A percentile compares a stretch with the other conserved stretches of the same genome.
phyloP scores from a whole-genome alignment of 2,888 invertebrate genomes.

The Pandemis corylana region DNA sequence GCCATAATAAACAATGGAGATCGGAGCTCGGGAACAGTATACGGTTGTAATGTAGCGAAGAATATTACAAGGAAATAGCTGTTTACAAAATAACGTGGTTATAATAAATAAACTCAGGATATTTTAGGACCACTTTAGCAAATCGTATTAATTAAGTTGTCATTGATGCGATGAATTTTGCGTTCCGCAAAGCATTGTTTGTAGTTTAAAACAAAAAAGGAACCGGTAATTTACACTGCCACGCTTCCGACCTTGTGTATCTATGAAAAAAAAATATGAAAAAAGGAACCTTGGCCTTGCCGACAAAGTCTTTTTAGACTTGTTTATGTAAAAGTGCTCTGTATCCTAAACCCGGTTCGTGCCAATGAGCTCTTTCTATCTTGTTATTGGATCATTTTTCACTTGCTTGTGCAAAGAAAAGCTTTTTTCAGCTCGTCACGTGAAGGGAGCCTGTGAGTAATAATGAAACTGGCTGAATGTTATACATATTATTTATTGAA shows the following conservation, averaged over 20 bases:
- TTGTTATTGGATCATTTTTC: conserved; percentile 34
- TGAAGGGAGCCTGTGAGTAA: neutral
- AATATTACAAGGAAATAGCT: conserved; percentile 2
- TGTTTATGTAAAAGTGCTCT: conserved; percentile 8
- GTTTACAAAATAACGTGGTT: conserved; percentile 1
- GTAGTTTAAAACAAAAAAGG: neutral
- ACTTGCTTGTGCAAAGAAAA: neutral
- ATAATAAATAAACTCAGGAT: conserved; percentile 1
- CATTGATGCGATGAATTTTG: conserved; percentile 5
- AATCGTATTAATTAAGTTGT: neutral
- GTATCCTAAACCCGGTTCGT: conserved; percentile 12
- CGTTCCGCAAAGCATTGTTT: neutral
- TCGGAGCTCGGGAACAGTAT: neutral
- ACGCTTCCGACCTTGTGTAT: conserved; percentile 6
- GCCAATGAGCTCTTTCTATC: conserved; percentile 25
- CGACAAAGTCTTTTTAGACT: neutral
- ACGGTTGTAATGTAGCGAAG: conserved; percentile 7
- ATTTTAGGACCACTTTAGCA: neutral
- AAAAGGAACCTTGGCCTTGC: neutral
- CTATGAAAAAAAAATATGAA: conserved; percentile 4
- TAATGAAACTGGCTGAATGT: conserved; percentile 1
- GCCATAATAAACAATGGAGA: conserved; percentile 33
- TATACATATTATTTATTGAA: neutral
- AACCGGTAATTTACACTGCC: conserved; percentile 5
- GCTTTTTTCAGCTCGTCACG: neutral